Evolutionary conservation across 64 coral and sea anemone genomes (phyloP).

Genomic region (Montipora cactus): DNA sequence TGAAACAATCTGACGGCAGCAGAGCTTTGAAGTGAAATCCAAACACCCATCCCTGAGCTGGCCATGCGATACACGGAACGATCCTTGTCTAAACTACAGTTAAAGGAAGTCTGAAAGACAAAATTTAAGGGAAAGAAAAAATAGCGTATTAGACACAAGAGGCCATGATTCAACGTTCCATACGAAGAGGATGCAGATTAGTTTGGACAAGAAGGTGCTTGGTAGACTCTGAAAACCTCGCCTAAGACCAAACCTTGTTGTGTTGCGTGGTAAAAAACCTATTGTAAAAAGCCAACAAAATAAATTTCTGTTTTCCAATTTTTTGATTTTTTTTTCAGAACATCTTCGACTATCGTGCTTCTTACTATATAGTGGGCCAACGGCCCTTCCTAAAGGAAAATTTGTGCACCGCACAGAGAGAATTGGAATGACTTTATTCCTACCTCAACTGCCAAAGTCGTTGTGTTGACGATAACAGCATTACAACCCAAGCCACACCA

Average conservation of each 20-base stretch:
- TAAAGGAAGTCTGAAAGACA: conserved; percentile 78
- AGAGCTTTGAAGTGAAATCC: conserved; percentile 93
- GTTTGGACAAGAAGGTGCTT: too few relatives aligned
- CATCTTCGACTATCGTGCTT: too few relatives aligned
- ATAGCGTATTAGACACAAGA: neutral
- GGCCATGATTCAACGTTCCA: neutral
- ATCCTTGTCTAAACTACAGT: conserved; percentile 85
- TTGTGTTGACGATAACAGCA: conserved; percentile 91
- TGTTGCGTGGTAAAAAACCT: too few relatives aligned
- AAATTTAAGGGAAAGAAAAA: neutral
- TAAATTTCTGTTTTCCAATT: too few relatives aligned
- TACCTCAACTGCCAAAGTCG: conserved; percentile 89
- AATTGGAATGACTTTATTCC: neutral
- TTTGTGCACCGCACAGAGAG: too few relatives aligned
- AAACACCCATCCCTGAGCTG: conserved; percentile 96
- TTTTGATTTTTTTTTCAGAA: too few relatives aligned
- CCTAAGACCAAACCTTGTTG: too few relatives aligned
- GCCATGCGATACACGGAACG: conserved; percentile 89
- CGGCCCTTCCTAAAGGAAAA: too few relatives aligned
- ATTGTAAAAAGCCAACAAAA: too few relatives aligned
- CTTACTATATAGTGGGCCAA: too few relatives aligned
- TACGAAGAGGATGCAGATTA: too few relatives aligned
- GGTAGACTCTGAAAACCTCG: too few relatives aligned
- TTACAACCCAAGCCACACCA: conserved; percentile 96
- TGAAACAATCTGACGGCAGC: conserved; percentile 89